These are phyloP conservation scores for Steromphala cineraria DNA, from an alignment of 2,888 invertebrate species.

Conservation along the genomic window DNA sequence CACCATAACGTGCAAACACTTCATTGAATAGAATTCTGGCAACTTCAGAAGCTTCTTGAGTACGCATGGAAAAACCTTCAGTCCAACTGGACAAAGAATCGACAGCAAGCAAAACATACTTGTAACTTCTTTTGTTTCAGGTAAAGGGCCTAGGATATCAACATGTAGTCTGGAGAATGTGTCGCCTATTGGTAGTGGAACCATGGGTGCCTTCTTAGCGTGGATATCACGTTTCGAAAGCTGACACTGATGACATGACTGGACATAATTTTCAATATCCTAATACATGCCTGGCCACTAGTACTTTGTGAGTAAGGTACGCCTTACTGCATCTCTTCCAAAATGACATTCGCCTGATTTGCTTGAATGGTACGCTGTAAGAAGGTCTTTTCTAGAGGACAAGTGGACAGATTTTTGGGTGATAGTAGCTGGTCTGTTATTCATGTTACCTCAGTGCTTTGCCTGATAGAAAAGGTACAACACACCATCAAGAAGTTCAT, in stretches of 20 bases:
- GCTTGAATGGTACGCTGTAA: neutral
- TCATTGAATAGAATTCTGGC: constrained; percentile 39
- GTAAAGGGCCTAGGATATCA: constrained; percentile 40
- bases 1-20: constrained; percentile 45
- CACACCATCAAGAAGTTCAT: neutral
- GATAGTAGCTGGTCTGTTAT: neutral
- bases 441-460: neutral
- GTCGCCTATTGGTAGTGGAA: constrained; percentile 31
- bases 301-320: constrained; percentile 26
- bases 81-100: constrained; percentile 39
- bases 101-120: constrained; percentile 75
- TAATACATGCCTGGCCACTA: constrained; percentile 31
- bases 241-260: constrained; percentile 32
- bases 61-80: constrained; percentile 43
- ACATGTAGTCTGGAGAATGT: constrained; percentile 33
- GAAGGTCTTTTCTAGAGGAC: too few species aligned
- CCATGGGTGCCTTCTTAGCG: constrained; percentile 27
- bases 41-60: constrained; percentile 40
- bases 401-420: neutral
- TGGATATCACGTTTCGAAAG: constrained; percentile 21
- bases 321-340: constrained; percentile 11
- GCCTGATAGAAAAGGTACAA: neutral
- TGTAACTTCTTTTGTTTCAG: constrained; percentile 78
- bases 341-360: constrained; percentile 26
- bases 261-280: constrained; percentile 27